Base-by-base conservation (phyloP, 2,888 invertebrate species). In the Ornithoptera alexandrae region DNA sequence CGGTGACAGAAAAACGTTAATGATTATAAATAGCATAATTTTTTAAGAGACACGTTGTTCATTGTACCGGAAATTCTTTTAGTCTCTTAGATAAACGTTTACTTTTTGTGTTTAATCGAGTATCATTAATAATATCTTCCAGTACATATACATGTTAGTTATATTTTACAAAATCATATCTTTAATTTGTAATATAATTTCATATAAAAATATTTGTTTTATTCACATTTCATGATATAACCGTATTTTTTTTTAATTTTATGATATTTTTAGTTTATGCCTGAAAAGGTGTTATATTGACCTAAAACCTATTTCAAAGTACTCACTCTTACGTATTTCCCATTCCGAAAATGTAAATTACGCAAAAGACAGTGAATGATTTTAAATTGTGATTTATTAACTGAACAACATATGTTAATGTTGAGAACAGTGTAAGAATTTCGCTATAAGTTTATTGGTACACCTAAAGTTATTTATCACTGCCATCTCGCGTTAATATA, bases 21-120 rank as follows among this genome's bases (percentile, higher is more conserved):
- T 89, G 87, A 87, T 90, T 87, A 90, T 88, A 88, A 89, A 91
- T 90, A 86, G 86, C 81, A 71, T 77, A 84, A 88, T 91, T 91
- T 90, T 90, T 82, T 89, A 82, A 80, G 79, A 78, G 75, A 84
- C 81, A 70, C 30, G 36, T 30, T n/a, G 73, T 73, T 79, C 76
- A 78, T 74, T 69, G 78, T 84, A 87, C 85, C 84, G 83, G 84
- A 69, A 79, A 81, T 80, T 79, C 77, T 81, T 80, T 79, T 74
- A 81, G 24, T 53, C 17, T 62, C 30, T 50, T 75, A 82, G 77
- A 75, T 75, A 74, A 76, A 73, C 65, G 72, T 77, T 79, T 78
- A 73, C 75, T 71, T 76, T 76, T 72, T 76, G 75, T 74, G 67
- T 73, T 68, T 74, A 74, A 76, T 30, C 50, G 59, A 58, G 36